These are phyloP conservation scores for Halictus quadricinctus DNA, from an alignment of 2,888 invertebrate species.

Conservation along the genomic window DNA sequence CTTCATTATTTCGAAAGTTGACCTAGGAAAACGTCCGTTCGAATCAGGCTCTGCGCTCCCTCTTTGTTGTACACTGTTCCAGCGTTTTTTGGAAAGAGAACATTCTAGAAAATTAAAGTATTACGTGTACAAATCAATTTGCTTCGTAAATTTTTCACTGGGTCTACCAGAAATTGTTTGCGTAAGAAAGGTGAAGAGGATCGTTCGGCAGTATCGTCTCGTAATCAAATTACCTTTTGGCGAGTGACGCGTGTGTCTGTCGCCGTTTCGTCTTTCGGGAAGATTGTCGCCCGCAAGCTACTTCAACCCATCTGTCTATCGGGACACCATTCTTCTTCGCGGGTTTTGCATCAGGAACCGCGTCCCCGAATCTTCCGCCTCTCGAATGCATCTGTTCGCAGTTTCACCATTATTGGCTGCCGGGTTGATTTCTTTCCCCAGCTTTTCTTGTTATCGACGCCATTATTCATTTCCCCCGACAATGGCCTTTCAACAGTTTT, in stretches of 20 bases:
- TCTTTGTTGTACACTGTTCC: background rate
- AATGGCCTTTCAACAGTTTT: background rate
- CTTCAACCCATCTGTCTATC: slow-evolving; percentile 44
- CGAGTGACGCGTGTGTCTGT: slow-evolving; percentile 13
- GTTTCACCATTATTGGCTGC: slow-evolving; percentile 33
- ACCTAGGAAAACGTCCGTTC: background rate
- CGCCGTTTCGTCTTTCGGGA: slow-evolving; percentile 27
- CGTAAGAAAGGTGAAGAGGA: slow-evolving; percentile 24
- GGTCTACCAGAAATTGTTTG: background rate
- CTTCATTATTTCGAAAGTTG: background rate
- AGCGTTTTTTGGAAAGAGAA: too few relatives aligned
- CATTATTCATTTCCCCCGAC: slow-evolving; percentile 23
- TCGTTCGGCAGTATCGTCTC: slow-evolving; percentile 14
- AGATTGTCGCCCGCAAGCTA: slow-evolving; percentile 49
- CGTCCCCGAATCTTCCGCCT: slow-evolving; percentile 13
- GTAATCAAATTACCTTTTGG: slow-evolving; percentile 49
- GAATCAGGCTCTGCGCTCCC: background rate
- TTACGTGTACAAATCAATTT: too few relatives aligned
- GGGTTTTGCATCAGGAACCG: slow-evolving; percentile 48
- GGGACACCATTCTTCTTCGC: slow-evolving; percentile 49
- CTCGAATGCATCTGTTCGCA: slow-evolving; percentile 39
- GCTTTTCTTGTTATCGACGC: background rate
- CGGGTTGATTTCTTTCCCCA: slow-evolving; percentile 25
- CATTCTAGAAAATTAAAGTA: too few relatives aligned
- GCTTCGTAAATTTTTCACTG: too few relatives aligned